A percentile compares a stretch with the other conserved stretches of the same genome.
These are phyloP conservation scores for Conops quadrifasciatus DNA, from an alignment of 2,888 invertebrate species.

Conservation along the genomic window DNA sequence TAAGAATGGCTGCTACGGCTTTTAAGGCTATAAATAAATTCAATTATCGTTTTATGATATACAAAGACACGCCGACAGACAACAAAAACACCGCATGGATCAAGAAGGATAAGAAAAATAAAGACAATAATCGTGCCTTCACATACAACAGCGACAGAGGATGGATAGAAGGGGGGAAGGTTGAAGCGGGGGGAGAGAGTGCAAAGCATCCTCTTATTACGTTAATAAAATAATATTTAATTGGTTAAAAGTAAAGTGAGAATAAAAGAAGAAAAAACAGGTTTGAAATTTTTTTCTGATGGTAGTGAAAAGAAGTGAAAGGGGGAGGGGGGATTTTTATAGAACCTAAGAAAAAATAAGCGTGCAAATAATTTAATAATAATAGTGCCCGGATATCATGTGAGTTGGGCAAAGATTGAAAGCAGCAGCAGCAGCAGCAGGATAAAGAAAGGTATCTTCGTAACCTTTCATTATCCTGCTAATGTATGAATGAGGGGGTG, in stretches of 20 bases:
- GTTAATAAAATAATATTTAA: background rate
- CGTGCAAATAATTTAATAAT: background rate
- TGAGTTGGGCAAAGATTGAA: too few species aligned
- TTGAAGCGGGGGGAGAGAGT: background rate
- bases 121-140: too few species aligned
- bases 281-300: too few species aligned
- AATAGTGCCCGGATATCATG: background rate
- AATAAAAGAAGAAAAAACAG: background rate
- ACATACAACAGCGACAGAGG: too few species aligned
- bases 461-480: too few species aligned
- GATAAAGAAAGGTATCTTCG: too few species aligned
- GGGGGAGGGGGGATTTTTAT: background rate
- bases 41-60: background rate
- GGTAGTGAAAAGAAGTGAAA: too few species aligned
- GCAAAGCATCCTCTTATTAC: background rate
- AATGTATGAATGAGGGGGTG: too few species aligned
- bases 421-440: too few species aligned
- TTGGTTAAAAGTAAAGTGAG: background rate
- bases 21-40: conserved; percentile 10
- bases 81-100: background rate
- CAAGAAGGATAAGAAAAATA: too few species aligned
- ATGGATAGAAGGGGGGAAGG: too few species aligned
- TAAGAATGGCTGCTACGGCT: too few species aligned
- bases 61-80: background rate
- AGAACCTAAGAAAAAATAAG: background rate